These are phyloP conservation scores for Eubasilissa regina DNA, from an alignment of 1,140 invertebrate genomes.

Conservation along the genomic window DNA sequence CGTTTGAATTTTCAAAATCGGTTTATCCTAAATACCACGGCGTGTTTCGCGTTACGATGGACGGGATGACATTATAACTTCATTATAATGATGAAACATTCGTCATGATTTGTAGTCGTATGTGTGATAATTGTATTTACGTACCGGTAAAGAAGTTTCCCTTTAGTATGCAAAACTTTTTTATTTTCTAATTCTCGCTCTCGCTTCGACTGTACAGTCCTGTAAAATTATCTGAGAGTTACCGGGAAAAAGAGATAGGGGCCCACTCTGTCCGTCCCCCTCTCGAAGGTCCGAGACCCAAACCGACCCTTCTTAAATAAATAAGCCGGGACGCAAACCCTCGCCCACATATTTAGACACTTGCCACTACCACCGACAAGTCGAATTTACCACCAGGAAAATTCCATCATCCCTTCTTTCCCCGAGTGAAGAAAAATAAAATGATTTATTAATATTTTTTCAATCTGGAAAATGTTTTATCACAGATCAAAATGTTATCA, in stretches of 20 bases:
- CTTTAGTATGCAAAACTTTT: background rate
- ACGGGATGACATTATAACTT: too few relatives aligned
- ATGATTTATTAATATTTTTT: too few relatives aligned
- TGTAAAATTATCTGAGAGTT: slow-evolving; percentile 31
- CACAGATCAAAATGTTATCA: too few relatives aligned
- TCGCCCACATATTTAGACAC: slow-evolving; percentile 51
- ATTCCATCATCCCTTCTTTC: slow-evolving; percentile 15
- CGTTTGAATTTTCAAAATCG: too few relatives aligned
- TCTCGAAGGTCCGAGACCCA: slow-evolving; percentile 53
- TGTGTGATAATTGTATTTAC: too few relatives aligned
- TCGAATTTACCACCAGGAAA: slow-evolving; percentile 29
- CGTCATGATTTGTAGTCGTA: too few relatives aligned
- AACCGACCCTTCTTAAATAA: slow-evolving; percentile 60
- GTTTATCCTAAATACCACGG: too few relatives aligned
- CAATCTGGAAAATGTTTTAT: too few relatives aligned
- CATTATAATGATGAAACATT: too few relatives aligned
- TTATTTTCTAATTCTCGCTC: background rate
- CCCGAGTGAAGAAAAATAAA: too few relatives aligned
- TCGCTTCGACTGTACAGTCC: slow-evolving; percentile 45
- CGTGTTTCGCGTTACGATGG: too few relatives aligned
- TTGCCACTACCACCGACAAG: slow-evolving; percentile 32
- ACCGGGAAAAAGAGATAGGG: slow-evolving; percentile 52
- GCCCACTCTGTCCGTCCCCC: slow-evolving; percentile 48
- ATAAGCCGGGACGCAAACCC: slow-evolving; percentile 54
- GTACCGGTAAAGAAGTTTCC: too few relatives aligned